These are phyloP conservation scores for Mormyrus iriodes DNA, from an alignment of 2,113 vertebrate genomes.

Conservation along the genomic window DNA sequence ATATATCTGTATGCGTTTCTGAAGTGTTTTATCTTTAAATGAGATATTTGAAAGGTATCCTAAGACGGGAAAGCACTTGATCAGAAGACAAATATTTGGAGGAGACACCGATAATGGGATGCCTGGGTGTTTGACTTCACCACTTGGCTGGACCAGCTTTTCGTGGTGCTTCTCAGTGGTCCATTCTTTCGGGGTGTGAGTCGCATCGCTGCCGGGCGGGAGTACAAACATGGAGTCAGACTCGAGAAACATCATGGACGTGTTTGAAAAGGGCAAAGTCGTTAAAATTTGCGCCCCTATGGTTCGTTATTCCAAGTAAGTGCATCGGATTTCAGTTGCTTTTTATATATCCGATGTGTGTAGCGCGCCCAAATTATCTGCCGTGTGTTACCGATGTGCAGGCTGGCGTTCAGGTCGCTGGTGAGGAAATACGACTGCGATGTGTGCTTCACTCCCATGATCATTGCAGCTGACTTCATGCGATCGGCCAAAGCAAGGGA, in stretches of 20 bases:
- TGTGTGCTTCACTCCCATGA: slow-evolving; percentile 96
- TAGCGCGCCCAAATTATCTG: not conserved
- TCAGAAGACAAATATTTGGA: no score
- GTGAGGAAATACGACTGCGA: slow-evolving; percentile 89
- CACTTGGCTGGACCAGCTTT: not conserved
- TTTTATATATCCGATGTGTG: not conserved
- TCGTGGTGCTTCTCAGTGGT: not conserved
- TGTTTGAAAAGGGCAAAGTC: slow-evolving; percentile 75
- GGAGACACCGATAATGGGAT: not conserved
- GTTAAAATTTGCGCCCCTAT: slow-evolving; percentile 90
- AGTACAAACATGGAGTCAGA: not conserved
- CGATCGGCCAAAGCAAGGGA: slow-evolving; percentile 89
- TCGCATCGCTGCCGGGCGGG: not conserved
- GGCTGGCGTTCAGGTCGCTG: slow-evolving; percentile 85
- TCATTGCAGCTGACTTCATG: slow-evolving; percentile 88
- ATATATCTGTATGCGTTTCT: not conserved
- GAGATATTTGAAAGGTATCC: not conserved
- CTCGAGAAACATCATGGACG: slow-evolving; percentile 60
- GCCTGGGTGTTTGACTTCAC: not conserved
- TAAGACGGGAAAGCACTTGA: not conserved
- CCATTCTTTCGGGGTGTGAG: not conserved
- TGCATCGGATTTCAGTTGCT: slow-evolving; percentile 7
- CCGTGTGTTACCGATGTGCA: slow-evolving; percentile 41
- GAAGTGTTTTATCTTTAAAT: not conserved
- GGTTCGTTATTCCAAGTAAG: slow-evolving; percentile 98